Conservation (phyloP, 2,888 invertebrate species). For the Panopea generosa region DNA sequence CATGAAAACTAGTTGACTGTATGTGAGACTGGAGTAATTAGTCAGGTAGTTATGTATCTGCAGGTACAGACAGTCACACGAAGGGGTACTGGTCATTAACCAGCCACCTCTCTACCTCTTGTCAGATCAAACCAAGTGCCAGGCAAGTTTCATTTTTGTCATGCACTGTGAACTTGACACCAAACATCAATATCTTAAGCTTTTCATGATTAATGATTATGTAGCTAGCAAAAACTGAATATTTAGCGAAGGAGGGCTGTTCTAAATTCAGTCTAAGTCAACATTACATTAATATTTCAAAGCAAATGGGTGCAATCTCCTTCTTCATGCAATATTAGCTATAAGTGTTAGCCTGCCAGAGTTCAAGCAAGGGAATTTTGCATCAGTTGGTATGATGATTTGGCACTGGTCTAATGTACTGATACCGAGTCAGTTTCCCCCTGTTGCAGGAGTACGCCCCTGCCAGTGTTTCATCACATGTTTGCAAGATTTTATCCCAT, state of each 20-base stretch:
- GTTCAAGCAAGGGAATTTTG: slow-evolving; percentile 5
- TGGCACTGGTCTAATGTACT: slow-evolving; percentile 1
- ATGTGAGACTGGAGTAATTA: slow-evolving; percentile 3
- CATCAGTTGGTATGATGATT: not conserved
- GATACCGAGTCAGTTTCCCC: not conserved
- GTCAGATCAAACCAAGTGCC: slow-evolving; percentile 75
- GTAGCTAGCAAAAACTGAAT: slow-evolving; percentile 45
- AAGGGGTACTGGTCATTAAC: not conserved
- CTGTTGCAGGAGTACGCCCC: slow-evolving; percentile 6
- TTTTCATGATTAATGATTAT: slow-evolving; percentile 76
- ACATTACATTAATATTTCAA: slow-evolving; percentile 46
- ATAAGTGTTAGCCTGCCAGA: slow-evolving; percentile 6
- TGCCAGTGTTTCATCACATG: slow-evolving; percentile 30
- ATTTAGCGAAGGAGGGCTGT: slow-evolving; percentile 40
- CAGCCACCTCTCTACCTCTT: not conserved
- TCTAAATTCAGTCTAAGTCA: slow-evolving; percentile 54
- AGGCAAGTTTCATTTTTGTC: slow-evolving; percentile 82
- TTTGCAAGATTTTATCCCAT: slow-evolving; percentile 48
- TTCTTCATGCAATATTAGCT: slow-evolving; percentile 1
- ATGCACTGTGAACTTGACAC: slow-evolving; percentile 81
- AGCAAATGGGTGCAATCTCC: slow-evolving; percentile 12
- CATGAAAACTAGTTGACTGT: slow-evolving; percentile 1
- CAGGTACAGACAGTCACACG: not conserved
- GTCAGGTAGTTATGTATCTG: not conserved
- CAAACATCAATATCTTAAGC: slow-evolving; percentile 82